phyloP scores from a whole-genome alignment of 2,797 vertebrate species.

The Aselliscus stoliczkanus region DNA sequence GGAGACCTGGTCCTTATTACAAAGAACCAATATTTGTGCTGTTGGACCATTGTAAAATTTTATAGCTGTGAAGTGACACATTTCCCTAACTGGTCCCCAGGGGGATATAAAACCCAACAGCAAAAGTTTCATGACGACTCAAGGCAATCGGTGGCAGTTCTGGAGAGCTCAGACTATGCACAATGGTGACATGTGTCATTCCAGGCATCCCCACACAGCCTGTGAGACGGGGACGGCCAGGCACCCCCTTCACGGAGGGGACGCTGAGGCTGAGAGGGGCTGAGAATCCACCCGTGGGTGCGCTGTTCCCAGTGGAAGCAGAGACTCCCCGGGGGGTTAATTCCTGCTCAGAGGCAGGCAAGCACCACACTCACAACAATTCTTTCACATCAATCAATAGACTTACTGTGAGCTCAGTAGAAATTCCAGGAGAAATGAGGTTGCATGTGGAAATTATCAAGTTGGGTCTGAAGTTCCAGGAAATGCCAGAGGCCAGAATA shows the following conservation, averaged over 20 bases:
- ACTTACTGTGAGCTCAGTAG: not conserved
- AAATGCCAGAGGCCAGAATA: not conserved
- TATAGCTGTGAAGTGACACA: conserved; percentile 6
- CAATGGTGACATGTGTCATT: fast-evolving
- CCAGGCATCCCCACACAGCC: fast-evolving
- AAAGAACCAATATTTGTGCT: conserved; percentile 2
- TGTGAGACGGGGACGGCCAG: fast-evolving
- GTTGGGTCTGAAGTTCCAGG: not conserved
- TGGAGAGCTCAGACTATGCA: fast-evolving
- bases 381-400: not conserved
- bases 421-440: not conserved
- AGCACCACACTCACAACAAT: not conserved
- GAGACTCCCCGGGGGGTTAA: fast-evolving
- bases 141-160: fast-evolving
- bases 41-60: conserved; percentile 24
- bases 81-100: conserved; percentile 42
- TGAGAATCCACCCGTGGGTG: fast-evolving
- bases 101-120: not conserved
- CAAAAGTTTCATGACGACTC: not conserved
- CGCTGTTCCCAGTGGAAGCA: fast-evolving
- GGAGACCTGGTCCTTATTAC: not conserved
- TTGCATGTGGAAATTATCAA: fast-evolving
- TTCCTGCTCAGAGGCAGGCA: fast-evolving
- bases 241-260: fast-evolving
- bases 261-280: not conserved